Base-by-base conservation (phyloP, 2,797 vertebrate genomes). In the Pipistrellus kuhlii region DNA sequence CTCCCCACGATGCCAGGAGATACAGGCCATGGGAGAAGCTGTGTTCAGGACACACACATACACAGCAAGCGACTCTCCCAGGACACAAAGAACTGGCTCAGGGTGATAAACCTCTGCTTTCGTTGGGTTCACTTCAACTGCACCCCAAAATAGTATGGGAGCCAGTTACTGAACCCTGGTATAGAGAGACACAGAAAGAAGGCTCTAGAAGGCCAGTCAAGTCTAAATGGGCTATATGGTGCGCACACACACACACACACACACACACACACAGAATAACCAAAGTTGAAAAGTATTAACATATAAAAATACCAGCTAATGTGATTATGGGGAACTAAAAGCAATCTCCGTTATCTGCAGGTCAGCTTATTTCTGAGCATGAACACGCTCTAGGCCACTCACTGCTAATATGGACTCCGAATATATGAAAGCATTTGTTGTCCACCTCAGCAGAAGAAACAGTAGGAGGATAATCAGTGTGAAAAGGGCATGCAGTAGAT, bases 301-400 rank as follows among this genome's bases (percentile, higher is more conserved):
- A 35, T 83, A 72, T 32, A 95, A 95, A 95, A 94, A 78, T 59
- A 64, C 6, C 82, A 90, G 25, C 62, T 84, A 91, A 94, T 84
- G 75, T 77, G 87, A 81, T 84, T 84, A 73, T 3, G 4, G 55
- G 62, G 35, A 93, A 95, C 94, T 88, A 94, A 97, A 93, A 95
- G 90, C 88, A 41, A 80, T 55, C 57, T 88, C 91, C 51, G 15
- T 82, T 62, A 90, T 57, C 66, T 90, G 64, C 51, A 88, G 83
- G 59, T 6, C 57, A 76, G 88, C 57, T 90, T 94, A 80, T 17
- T 80, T 77, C 89, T 87, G 62, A 92, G 75, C 55, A 44, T 59
- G 84, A 94, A 66, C 6, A 6, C 23, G 85, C 35, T 89, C 57
- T 51, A 68, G 41, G 88, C 55, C 48, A 13, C 71, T 41, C 21